phyloP scores from a whole-genome alignment of 1,140 invertebrate species.

The Matsumurasca onukii region DNA sequence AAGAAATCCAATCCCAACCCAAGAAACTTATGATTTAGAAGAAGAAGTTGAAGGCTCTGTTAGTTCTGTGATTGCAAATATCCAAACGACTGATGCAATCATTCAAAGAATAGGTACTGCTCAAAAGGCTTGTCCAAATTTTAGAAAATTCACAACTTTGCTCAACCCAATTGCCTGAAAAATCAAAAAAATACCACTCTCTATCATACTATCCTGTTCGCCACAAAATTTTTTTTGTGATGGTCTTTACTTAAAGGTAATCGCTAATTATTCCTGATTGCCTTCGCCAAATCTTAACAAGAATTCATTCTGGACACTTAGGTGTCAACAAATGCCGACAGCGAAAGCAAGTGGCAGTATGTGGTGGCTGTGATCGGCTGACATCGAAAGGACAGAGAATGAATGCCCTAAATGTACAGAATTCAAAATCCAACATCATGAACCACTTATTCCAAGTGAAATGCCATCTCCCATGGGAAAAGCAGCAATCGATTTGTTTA shows the following conservation, averaged over 20 bases:
- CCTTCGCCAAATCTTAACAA: neutral
- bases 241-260: constrained; percentile 1
- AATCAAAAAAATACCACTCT: neutral
- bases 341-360: neutral
- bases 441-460: neutral
- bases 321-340: too few relatives aligned
- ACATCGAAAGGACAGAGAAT: neutral
- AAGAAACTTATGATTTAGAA: neutral
- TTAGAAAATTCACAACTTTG: neutral
- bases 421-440: neutral
- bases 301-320: constrained; percentile 5
- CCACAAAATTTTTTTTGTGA: neutral
- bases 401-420: neutral
- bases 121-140: neutral
- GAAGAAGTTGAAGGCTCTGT: neutral
- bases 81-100: neutral
- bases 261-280: neutral
- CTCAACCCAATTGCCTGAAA: neutral
- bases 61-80: neutral
- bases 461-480: neutral
- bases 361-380: neutral
- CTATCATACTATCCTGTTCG: neutral
- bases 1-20: neutral
- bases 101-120: neutral
- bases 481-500: neutral